phyloP scores from a whole-genome alignment of 1,140 invertebrate species.

The Papilio aristodemus region DNA sequence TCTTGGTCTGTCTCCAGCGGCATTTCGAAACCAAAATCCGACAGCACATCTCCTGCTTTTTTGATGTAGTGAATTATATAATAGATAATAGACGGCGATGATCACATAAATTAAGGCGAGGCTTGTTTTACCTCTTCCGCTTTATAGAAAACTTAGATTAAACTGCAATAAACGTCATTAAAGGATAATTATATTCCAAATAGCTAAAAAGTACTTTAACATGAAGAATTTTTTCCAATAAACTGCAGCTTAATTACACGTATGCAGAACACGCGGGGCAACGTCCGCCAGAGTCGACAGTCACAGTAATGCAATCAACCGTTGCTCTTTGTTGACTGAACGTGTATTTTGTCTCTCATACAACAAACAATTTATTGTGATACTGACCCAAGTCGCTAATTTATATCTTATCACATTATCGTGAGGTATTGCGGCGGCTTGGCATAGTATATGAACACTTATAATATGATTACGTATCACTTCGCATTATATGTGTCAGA shows the following conservation, averaged over 20 bases:
- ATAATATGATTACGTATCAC: constrained; percentile 20
- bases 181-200: background rate
- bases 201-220: background rate
- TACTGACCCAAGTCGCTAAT: constrained; percentile 7
- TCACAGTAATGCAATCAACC: constrained; percentile 19
- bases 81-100: too few species aligned
- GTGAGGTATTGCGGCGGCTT: background rate
- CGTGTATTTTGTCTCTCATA: constrained; percentile 7
- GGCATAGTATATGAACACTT: background rate
- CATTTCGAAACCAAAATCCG: too few species aligned
- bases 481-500: constrained; percentile 4
- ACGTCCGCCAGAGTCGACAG: constrained; percentile 5
- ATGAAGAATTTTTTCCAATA: background rate
- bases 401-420: constrained; percentile 21
- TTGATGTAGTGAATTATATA: too few species aligned
- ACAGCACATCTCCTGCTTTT: too few species aligned
- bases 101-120: too few species aligned
- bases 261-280: background rate
- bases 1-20: too few species aligned
- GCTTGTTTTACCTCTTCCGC: too few species aligned
- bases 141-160: too few species aligned
- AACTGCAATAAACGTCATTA: too few species aligned
- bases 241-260: constrained; percentile 5
- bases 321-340: constrained; percentile 4
- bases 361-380: constrained; percentile 5